These are phyloP conservation scores for Myripristis murdjan DNA, from an alignment of 2,797 vertebrate genomes.

Conservation along the genomic window DNA sequence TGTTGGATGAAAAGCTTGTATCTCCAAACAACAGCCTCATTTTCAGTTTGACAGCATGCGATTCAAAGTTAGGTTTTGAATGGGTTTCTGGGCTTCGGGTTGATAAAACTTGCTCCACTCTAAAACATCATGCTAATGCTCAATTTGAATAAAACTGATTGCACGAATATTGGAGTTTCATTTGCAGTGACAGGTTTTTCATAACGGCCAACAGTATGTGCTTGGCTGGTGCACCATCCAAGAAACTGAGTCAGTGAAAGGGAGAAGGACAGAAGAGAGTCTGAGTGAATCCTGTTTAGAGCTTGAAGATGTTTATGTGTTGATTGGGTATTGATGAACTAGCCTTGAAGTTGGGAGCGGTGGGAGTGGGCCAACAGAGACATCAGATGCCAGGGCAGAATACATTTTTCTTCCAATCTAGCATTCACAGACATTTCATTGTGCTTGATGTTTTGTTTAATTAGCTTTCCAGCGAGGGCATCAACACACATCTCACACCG, in stretches of 20 bases:
- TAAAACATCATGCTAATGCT: neutral
- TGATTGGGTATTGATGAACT: slow-evolving; percentile 36
- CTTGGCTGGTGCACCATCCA: slow-evolving; percentile 1
- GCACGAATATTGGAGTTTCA: neutral
- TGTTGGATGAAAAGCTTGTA: too few species aligned
- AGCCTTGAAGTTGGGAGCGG: slow-evolving; percentile 20
- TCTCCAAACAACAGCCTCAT: too few species aligned
- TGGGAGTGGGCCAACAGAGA: neutral
- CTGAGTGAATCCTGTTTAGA: neutral
- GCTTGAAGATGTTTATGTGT: neutral
- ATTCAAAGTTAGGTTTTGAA: too few species aligned
- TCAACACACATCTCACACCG: slow-evolving; percentile 21
- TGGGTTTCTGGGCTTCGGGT: neutral
- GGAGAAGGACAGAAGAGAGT: neutral
- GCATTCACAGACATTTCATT: slow-evolving; percentile 15
- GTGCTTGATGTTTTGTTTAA: slow-evolving; percentile 43
- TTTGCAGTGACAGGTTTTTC: slow-evolving; percentile 1
- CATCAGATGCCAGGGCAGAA: slow-evolving; percentile 11
- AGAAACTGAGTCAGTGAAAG: neutral
- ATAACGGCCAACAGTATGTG: neutral
- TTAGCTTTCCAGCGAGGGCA: slow-evolving; percentile 36
- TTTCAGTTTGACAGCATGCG: too few species aligned
- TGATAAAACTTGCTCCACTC: neutral
- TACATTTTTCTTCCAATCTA: neutral
- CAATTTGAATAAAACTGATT: neutral